phyloP scores from a whole-genome alignment of 1,140 invertebrate genomes.

The Sminthurides bifidus region DNA sequence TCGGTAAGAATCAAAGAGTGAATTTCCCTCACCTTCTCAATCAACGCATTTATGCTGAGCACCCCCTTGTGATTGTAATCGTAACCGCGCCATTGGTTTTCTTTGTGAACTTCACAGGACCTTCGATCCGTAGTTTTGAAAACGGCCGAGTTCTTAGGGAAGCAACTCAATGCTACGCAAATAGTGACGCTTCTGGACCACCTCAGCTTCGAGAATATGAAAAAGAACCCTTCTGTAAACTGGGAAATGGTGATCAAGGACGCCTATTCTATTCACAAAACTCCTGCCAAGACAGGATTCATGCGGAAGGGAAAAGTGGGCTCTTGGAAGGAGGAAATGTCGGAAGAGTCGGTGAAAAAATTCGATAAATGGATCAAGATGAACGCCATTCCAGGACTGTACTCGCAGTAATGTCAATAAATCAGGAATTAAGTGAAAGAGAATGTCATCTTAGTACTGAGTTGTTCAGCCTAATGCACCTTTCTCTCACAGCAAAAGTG shows the following conservation, averaged over 20 bases:
- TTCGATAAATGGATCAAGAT: constrained; percentile 27
- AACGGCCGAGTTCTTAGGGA: constrained; percentile 60
- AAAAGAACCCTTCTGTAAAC: constrained; percentile 63
- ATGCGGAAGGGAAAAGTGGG: constrained; percentile 31
- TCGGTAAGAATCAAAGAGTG: constrained; percentile 6
- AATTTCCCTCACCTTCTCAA: not conserved
- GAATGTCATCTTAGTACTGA: no score
- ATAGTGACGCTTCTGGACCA: constrained; percentile 55
- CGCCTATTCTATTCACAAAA: constrained; percentile 7
- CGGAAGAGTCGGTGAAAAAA: constrained; percentile 45
- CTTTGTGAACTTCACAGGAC: constrained; percentile 39
- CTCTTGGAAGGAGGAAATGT: constrained; percentile 28
- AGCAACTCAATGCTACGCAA: constrained; percentile 50
- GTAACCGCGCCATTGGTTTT: not conserved
- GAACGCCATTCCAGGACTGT: constrained; percentile 21
- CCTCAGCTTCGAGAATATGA: constrained; percentile 67
- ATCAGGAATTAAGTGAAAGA: not conserved
- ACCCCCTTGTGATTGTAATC: not conserved
- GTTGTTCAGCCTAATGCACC: no score
- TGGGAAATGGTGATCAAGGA: constrained; percentile 23
- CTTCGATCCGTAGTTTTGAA: constrained; percentile 48
- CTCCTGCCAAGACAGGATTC: constrained; percentile 22
- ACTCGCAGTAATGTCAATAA: not conserved
- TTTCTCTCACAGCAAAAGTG: no score
- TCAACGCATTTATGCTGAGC: not conserved